Base-by-base conservation (phyloP, 2,797 vertebrate species). In the Karalla daura region DNA sequence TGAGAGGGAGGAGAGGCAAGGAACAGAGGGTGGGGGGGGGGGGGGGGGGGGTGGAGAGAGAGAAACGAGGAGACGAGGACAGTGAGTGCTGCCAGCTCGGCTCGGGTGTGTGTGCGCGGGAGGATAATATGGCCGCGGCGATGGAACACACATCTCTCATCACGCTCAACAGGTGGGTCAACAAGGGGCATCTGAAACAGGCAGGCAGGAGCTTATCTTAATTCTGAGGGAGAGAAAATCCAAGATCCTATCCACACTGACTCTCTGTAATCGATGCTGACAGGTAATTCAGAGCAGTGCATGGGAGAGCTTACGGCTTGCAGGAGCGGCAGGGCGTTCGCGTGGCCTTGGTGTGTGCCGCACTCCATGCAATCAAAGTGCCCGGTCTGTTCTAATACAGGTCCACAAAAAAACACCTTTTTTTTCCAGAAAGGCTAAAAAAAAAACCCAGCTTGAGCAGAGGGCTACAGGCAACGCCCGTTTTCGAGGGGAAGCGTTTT, bases 191-290 rank as follows among this genome's bases (percentile, higher is more conserved):
- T 86, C 86, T 77, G 84, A 87, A 88, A 90, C 84, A 82, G 86
- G 84, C 85, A 85, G 84, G 86, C 87, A 83, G 88, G 74, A 92
- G 93, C 91, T 94, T 94, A 93, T 93, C 93, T 93, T 93, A 93
- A 94, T 93, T 93, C 92, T 87, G 84, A 88, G 84, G 72, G 85
- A 89, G 89, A 91, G 92, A 91, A 92, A 93, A 94, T 93, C 92
- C 90, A 80, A 89, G 92, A 94, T 93, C 89, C 89, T 85, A 86
- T 93, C 91, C 90, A 83, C 74, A 36, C 55, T 39, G 84, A 88
- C 85, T 87, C 77, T 64, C 78, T 76, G 90, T 94, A 94, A 95
- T 94, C 87, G 84, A 92, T 93, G 87, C 85, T 89, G 93, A 94
- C 94, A 94, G 91, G 88, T 91, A 92, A 93, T 92, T 93, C 91